A percentile compares a stretch with the other conserved stretches of the same genome.
phyloP scores from a whole-genome alignment of 2,888 invertebrate species.

The Drosophila lacicola region DNA sequence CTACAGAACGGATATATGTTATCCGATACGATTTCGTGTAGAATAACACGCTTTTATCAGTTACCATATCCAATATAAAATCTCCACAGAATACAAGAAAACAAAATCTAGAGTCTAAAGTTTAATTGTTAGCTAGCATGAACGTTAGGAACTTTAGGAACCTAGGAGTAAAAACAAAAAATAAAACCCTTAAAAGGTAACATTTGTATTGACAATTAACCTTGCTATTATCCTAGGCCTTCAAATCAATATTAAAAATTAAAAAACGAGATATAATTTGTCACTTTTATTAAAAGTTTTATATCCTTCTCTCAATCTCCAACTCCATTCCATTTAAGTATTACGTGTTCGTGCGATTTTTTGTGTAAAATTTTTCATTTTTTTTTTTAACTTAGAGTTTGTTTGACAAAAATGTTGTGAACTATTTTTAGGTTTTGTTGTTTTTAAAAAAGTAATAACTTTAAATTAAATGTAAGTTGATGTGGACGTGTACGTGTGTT shows the following conservation, averaged over 20 bases:
- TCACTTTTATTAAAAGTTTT: constrained; percentile 73
- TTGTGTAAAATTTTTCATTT: constrained; percentile 37
- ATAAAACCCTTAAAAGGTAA: too few relatives aligned
- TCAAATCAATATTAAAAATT: not conserved
- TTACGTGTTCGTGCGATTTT: constrained; percentile 59
- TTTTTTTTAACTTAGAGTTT: constrained; percentile 55
- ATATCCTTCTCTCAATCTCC: constrained; percentile 45
- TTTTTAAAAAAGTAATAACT: constrained; percentile 75
- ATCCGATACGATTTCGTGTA: not conserved
- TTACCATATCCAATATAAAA: not conserved
- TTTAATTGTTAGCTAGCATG: too few relatives aligned
- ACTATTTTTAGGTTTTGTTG: constrained; percentile 22
- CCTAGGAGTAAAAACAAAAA: too few relatives aligned
- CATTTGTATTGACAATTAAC: too few relatives aligned
- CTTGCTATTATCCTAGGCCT: too few relatives aligned
- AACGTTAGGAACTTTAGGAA: too few relatives aligned
- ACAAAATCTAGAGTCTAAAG: too few relatives aligned
- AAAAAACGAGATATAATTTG: constrained; percentile 24
- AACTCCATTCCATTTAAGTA: constrained; percentile 54
- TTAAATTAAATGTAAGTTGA: constrained; percentile 67
- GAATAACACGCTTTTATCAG: not conserved
- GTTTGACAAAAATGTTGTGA: constrained; percentile 64
- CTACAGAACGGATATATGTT: not conserved
- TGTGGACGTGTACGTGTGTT: constrained; percentile 58
- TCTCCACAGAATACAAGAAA: not conserved